Evolutionary conservation across 2,888 invertebrate species (phyloP).

Genomic region (Helleia helle): DNA sequence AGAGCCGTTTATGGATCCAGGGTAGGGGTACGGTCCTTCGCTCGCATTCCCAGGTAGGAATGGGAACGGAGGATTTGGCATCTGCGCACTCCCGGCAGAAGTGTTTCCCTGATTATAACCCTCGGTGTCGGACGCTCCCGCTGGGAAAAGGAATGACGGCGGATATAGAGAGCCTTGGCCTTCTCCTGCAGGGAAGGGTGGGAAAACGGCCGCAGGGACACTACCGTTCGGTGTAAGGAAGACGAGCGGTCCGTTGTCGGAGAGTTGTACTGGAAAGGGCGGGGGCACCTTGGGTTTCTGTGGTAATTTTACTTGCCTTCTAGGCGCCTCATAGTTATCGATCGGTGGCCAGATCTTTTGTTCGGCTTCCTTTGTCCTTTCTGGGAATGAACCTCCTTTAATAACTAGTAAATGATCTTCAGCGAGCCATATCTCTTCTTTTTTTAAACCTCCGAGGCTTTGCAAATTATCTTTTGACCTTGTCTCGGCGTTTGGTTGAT

Average conservation of each 20-base stretch:
- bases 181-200: constrained; percentile 78
- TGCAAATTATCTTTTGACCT: constrained; percentile 83
- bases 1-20: constrained; percentile 71
- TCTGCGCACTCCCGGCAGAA: constrained; percentile 78
- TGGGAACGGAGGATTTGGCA: constrained; percentile 77
- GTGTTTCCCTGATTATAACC: constrained; percentile 78
- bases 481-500: constrained; percentile 85
- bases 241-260: constrained; percentile 88
- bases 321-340: constrained; percentile 87
- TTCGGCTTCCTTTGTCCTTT: constrained; percentile 57
- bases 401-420: constrained; percentile 90
- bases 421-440: constrained; percentile 92
- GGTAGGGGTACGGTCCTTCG: constrained; percentile 72
- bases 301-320: constrained; percentile 89
- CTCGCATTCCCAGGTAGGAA: constrained; percentile 75
- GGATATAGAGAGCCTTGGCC: constrained; percentile 68
- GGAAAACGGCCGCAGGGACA: constrained; percentile 80
- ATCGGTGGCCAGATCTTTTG: constrained; percentile 83
- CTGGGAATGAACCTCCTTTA: constrained; percentile 83
- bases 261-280: constrained; percentile 93
- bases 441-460: constrained; percentile 86
- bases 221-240: constrained; percentile 87
- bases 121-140: constrained; percentile 68
- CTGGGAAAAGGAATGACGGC: constrained; percentile 75
- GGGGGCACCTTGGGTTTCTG: constrained; percentile 88